These are phyloP conservation scores for Fragum whitleyi DNA, from an alignment of 2,888 invertebrate genomes.

Conservation along the genomic window DNA sequence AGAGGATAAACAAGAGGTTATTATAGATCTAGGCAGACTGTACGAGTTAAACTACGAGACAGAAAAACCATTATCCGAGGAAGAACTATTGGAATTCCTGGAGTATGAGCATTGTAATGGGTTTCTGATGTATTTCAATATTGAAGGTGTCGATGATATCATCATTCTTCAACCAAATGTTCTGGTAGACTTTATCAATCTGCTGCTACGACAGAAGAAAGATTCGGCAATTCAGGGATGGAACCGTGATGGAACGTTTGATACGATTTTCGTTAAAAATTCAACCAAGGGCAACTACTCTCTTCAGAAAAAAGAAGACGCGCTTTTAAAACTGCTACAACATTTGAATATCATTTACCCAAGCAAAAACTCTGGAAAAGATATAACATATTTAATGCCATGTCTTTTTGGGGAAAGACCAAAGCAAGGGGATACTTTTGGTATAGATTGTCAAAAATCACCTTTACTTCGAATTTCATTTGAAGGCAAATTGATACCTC, in stretches of 20 bases:
- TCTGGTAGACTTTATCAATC: not conserved
- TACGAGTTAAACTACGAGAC: not conserved
- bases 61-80: not conserved
- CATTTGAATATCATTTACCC: not conserved
- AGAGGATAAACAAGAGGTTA: not conserved
- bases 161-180: conserved; percentile 11
- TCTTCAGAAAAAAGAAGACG: not conserved
- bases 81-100: not conserved
- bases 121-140: conserved; percentile 7
- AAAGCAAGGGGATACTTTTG: not conserved
- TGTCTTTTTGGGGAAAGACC: conserved; percentile 1
- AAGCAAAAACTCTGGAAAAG: not conserved
- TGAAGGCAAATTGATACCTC: not conserved
- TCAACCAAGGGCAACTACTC: not conserved
- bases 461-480: conserved; percentile 4
- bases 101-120: conserved; percentile 6
- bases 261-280: not conserved
- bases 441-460: not conserved
- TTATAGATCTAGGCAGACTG: not conserved
- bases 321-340: not conserved
- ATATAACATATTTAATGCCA: not conserved
- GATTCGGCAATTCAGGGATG: not conserved
- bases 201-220: not conserved
- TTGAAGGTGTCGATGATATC: not conserved
- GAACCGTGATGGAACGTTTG: conserved; percentile 2